Evolutionary conservation across 2,888 invertebrate genomes (phyloP).

Genomic region (Pyrrhia umbra): DNA sequence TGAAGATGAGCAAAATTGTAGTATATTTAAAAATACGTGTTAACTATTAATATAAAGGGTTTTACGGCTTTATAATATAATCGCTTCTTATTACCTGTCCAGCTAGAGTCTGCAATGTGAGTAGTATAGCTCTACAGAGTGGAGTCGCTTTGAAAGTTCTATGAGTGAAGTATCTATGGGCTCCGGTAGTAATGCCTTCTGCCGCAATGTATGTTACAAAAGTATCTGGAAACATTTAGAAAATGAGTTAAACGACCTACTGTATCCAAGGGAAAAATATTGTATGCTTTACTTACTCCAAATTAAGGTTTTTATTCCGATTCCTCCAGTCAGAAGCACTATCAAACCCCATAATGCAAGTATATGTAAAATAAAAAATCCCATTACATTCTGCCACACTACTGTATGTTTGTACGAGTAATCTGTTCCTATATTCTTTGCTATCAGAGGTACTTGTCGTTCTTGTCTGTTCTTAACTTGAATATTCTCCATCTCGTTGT

Average conservation of each 20-base stretch:
- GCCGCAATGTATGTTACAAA: constrained; percentile 67
- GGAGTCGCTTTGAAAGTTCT: constrained; percentile 93
- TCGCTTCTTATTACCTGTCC: constrained; percentile 59
- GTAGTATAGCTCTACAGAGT: constrained; percentile 90
- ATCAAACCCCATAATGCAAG: constrained; percentile 82
- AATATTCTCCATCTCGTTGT: constrained; percentile 85
- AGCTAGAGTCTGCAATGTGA: constrained; percentile 91
- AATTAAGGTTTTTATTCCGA: constrained; percentile 38
- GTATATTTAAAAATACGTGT: too few relatives aligned
- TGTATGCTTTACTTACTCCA: constrained; percentile 54
- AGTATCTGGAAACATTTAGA: constrained; percentile 35
- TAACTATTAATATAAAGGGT: too few relatives aligned
- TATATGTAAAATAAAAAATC: constrained; percentile 89
- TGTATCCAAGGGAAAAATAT: neutral
- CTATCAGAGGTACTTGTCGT: neutral
- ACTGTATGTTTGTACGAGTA: constrained; percentile 84
- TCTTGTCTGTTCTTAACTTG: constrained; percentile 89
- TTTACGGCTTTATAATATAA: too few relatives aligned
- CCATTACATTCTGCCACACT: constrained; percentile 91
- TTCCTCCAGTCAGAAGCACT: constrained; percentile 65
- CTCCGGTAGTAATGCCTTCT: constrained; percentile 94
- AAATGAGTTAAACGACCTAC: neutral
- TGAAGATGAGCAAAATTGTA: too few relatives aligned
- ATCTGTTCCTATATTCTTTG: constrained; percentile 67
- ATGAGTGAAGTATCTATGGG: constrained; percentile 95